Base-by-base conservation (phyloP, 1,140 invertebrate genomes). In the Drosophila saltans region DNA sequence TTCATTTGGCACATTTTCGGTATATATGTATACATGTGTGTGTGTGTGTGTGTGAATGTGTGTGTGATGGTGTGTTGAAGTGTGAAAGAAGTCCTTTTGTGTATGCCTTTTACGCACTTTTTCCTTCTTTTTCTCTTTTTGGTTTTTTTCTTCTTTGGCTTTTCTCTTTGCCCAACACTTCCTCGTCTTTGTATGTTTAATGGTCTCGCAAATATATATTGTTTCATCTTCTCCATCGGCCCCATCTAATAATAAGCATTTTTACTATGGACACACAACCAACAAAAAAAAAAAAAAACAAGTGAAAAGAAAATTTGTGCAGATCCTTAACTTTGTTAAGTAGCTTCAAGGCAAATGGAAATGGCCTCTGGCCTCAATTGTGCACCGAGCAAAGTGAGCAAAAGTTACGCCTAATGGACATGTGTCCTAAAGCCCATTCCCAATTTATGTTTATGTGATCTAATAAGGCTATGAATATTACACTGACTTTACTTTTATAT, bases 161-260 rank as follows among this genome's bases (percentile, higher is more conserved):
- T 62, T 68, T 41, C 40, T 33, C 16, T 24, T 36, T 63, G 28
- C 24, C 28, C 33, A 16, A 16, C 16, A 39, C 33, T 5, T 39
- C 28, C 11, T 9, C 55, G n/a, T 7, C 10, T 9, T n/a, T 59
- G 24, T 21, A 43, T 78, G 80, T 57, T 81, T 84, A 88, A 88
- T 89, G 84, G 84, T 73, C 73, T 89, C 75, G 80, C 84, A 88
- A 88, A 88, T 88, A 88, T 88, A 74, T 81, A 88, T 88, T 80
- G 72, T 73, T 68, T 59, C 52, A 48, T 43, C 48, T 36, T 71
- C 63, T 67, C 55, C 61, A 39, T 62, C 63, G 3, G 3, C 28
- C 16, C 6, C n/a, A 52, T 39, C 16, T 75, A 62, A 58, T 60
- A 43, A 36, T 65, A 65, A 68, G 70, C 61, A 66, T 62, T 78